Percentiles rank a stretch among this genome's conserved stretches.
These are phyloP conservation scores for Schizothorax lantsangensis DNA, from an alignment of 2,797 vertebrate species.

Conservation along the genomic window DNA sequence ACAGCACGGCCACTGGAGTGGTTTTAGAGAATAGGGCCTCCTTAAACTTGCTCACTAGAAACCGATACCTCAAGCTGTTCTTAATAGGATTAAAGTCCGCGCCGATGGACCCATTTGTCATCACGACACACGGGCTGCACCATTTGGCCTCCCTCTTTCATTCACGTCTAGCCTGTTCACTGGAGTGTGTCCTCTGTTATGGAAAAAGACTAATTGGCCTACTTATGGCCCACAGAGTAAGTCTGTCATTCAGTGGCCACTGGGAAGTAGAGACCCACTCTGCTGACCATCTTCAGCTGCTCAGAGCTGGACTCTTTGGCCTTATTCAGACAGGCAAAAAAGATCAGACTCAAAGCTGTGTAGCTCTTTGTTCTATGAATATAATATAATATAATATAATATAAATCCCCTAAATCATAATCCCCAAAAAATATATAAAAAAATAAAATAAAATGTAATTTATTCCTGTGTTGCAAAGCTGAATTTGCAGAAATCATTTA, in stretches of 20 bases:
- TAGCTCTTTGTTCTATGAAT: neutral
- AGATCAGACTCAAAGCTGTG: neutral
- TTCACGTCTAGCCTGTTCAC: conserved; percentile 68
- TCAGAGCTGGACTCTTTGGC: conserved; percentile 73
- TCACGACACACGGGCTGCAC: conserved; percentile 56
- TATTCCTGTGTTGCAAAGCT: neutral
- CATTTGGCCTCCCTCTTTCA: conserved; percentile 67
- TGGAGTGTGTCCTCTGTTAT: conserved; percentile 64
- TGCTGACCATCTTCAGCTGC: conserved; percentile 78
- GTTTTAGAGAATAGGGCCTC: conserved; percentile 23
- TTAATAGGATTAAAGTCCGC: conserved; percentile 43
- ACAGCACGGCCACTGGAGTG: conserved; percentile 12
- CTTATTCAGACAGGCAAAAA: conserved; percentile 49
- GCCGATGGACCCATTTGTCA: conserved; percentile 62
- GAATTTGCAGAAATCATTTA: neutral
- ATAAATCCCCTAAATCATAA: too few relatives aligned
- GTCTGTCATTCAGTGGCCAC: conserved; percentile 80
- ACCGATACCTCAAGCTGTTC: conserved; percentile 43
- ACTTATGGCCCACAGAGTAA: conserved; percentile 78
- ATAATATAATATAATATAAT: too few relatives aligned
- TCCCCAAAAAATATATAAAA: too few relatives aligned
- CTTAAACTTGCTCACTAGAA: conserved; percentile 44
- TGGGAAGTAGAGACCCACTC: conserved; percentile 73
- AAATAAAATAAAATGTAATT: neutral
- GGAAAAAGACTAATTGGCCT: conserved; percentile 79